Base-by-base conservation (phyloP, 1,140 invertebrate genomes). In the Drosophila serrata region DNA sequence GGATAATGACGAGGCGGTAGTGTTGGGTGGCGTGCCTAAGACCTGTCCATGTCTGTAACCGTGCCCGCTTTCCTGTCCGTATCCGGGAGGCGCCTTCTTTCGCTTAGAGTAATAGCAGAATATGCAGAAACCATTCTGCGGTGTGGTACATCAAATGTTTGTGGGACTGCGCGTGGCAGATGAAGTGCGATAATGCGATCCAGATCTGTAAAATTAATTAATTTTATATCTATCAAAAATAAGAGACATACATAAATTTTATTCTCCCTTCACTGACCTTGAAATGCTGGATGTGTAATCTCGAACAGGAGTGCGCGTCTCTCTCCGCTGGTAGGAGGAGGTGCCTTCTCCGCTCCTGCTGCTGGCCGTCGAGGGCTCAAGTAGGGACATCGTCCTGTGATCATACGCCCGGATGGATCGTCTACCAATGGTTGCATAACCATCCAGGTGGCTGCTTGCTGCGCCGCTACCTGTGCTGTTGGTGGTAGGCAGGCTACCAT, bases 61-160 rank as follows among this genome's bases (percentile, higher is more conserved):
- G 27, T 53, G 40, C 13, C 64, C 37, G 4, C 12, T 31, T 17
- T 19, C 59, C 11, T 24, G 24, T 12, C 27, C 57, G 35, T 64
- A 29, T 3, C 19, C 65, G 29, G 35, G 12, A 19, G 29, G 42
- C 13, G 67, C 40, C 67, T 72, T 85, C 61, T 91, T 91, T 22
- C 81, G 74, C 62, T 92, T 88, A 19, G 91, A 75, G 76, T 92
- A 92, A 46, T 92, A 92, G 72, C 91, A 92, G 62, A 92, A 92
- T 53, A 92, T 92, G 75, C 91, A 92, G 80, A 92, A 92, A 43
- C 91, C 91, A 82, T 92, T 92, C 84, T 92, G 91, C 64, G 91
- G 91, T 75, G 91, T 92, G 75, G 90, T 75, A 91, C 90, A 92
- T 92, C 92, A 92, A 92, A 92, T 92, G 40, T 92, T 92, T 75